Evolutionary conservation across 2,888 invertebrate genomes (phyloP), one percentile per base, ranked within the genome.

Genomic region (Drosophila paranaensis): DNA sequence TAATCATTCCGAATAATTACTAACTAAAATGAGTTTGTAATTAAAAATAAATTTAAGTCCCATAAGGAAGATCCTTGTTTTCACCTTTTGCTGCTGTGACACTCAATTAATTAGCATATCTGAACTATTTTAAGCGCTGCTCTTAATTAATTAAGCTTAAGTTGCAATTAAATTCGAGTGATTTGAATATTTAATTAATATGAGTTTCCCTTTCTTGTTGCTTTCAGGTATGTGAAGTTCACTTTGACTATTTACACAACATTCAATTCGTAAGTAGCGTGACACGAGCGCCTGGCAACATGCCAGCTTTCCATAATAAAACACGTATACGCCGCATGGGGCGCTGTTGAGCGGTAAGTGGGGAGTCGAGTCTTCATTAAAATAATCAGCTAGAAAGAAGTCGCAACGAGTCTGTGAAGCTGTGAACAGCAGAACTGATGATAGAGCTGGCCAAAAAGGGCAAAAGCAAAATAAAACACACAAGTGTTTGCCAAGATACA

Each of bases 171-270:
- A 27, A 14, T 40, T 40, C 14, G 11, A 25, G 16, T 35, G 33
- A 60, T 40, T 40, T 51, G 39, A 48, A 53, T 45, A 55, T 37
- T 71, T 71, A 53, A 77, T 54, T 82, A 74, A 78, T 53, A 0
- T 48, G 14, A 27, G 13, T 58, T 56, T 67, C n/a, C 66, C 55
- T 75, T 30, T 63, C 48, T 66, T 53, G 62, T 67, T 77, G 45
- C 33, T 88, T 86, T 27, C 88, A 88, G 88, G 88, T 88, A 88
- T 75, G 88, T 86, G 60, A 65, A 77, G 30, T 58, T 60, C 46
- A 57, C 72, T 62, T 56, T 33, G 46, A 39, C 51, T 43, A 53
- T 50, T 56, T 54, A 66, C 37, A 51, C 64, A 35, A 27, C 48
- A 46, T 62, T 51, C 56, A 68, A 57, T 48, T 43, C 46, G 77